phyloP scores from a whole-genome alignment of 2,888 invertebrate species.

The Perizoma flavofasciatum region DNA sequence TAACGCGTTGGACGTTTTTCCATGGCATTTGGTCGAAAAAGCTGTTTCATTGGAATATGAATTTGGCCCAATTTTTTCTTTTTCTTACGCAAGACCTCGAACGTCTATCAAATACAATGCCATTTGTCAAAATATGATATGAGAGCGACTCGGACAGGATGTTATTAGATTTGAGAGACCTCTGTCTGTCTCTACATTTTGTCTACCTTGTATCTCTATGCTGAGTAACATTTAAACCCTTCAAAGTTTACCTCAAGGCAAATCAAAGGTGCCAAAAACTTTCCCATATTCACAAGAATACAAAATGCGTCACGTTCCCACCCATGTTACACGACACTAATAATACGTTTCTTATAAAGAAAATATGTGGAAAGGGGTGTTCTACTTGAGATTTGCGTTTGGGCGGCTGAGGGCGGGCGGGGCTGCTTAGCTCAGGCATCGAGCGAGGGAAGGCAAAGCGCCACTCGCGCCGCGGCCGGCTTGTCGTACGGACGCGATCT shows the following conservation, averaged over 20 bases:
- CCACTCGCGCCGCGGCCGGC: conserved; percentile 62
- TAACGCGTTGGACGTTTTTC: too few relatives aligned
- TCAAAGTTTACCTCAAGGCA: conserved; percentile 26
- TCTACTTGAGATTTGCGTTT: conserved; percentile 57
- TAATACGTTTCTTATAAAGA: conserved; percentile 56
- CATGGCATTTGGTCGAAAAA: too few relatives aligned
- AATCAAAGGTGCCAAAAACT: conserved; percentile 20
- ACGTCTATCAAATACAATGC: conserved; percentile 38
- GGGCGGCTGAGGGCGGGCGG: conserved; percentile 65
- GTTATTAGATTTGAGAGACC: conserved; percentile 27
- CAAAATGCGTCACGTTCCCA: conserved; percentile 41
- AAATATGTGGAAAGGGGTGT: conserved; percentile 49
- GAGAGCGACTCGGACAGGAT: conserved; percentile 26
- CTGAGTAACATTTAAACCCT: conserved; percentile 17
- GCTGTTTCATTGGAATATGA: background rate
- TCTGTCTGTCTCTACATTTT: conserved; percentile 1
- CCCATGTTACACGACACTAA: conserved; percentile 45
- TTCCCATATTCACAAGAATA: conserved; percentile 25
- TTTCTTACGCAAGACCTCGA: conserved; percentile 37
- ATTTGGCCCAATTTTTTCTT: conserved; percentile 38
- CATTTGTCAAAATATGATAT: conserved; percentile 38
- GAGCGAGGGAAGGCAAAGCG: conserved; percentile 50
- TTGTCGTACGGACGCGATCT: conserved; percentile 58
- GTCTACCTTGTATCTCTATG: conserved; percentile 1
- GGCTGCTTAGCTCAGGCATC: conserved; percentile 56